Evolutionary conservation across 2,888 invertebrate genomes (phyloP).

Genomic region (Epirrita christyi): DNA sequence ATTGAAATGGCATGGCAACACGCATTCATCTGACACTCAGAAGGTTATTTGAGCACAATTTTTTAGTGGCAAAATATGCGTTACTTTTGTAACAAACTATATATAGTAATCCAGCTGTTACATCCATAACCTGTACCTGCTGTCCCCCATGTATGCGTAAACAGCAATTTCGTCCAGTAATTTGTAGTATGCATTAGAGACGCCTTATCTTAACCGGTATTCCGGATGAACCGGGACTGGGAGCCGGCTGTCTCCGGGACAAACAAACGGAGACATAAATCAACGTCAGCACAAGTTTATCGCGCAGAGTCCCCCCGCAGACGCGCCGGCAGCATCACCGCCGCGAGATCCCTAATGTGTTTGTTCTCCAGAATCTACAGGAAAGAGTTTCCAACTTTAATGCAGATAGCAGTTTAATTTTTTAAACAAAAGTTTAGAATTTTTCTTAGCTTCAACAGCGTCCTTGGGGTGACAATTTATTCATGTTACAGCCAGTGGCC

Average conservation of each 20-base stretch:
- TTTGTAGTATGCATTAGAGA: constrained; percentile 72
- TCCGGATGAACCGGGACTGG: constrained; percentile 65
- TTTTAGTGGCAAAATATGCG: too few species aligned
- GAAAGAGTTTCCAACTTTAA: constrained; percentile 55
- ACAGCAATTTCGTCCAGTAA: constrained; percentile 67
- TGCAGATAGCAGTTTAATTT: constrained; percentile 45
- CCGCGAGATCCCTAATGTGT: constrained; percentile 70
- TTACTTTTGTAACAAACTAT: too few species aligned
- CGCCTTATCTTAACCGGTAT: constrained; percentile 70
- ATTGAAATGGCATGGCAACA: too few species aligned
- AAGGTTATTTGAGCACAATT: too few species aligned
- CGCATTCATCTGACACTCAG: too few species aligned
- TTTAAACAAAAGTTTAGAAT: constrained; percentile 28
- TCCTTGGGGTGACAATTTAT: constrained; percentile 32
- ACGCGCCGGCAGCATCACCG: constrained; percentile 9
- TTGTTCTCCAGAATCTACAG: constrained; percentile 57
- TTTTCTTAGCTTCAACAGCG: constrained; percentile 32
- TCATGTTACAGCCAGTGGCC: constrained; percentile 21
- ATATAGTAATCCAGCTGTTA: constrained; percentile 25
- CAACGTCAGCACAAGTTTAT: constrained; percentile 79
- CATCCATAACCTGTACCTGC: constrained; percentile 8
- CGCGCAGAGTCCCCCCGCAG: constrained; percentile 54
- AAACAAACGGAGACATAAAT: constrained; percentile 82
- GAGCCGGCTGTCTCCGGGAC: constrained; percentile 69
- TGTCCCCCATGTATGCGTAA: constrained; percentile 55